Base-by-base conservation (phyloP, 2,888 invertebrate genomes). In the Drosophila kanekoi region DNA sequence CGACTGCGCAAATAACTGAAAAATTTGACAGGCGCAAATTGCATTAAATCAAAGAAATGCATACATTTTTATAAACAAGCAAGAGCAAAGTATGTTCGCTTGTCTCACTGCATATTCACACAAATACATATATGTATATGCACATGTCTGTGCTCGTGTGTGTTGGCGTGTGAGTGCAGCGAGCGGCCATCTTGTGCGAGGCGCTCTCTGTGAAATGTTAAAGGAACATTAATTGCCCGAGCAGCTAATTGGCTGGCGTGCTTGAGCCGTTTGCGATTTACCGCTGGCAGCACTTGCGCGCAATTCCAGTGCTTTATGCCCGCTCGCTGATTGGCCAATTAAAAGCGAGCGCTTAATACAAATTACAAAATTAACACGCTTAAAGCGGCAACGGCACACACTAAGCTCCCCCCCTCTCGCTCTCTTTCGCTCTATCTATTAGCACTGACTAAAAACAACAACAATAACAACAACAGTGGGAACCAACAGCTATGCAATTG, bases 361-460 rank as follows among this genome's bases (percentile, higher is more conserved):
- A 77, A 77, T 77, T 77, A 71, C 77, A 58, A 80, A 77, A 80
- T 80, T 80, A 77, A 77, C 81, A 63, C 80, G 81, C 72, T 77
- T 77, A 66, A 79, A 76, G 77, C 72, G 79, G 38, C 63, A 51
- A 59, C 51, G 38, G 59, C 54, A 51, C 53, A 53, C 53, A 53
- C 79, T 53, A 68, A 75, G 79, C 67, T 58, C 47, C 41, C n/a
- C 11, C 53, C 1, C 6, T 16, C 4, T 20, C 56, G 13, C 13
- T 10, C 48, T 13, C n/a, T 66, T 13, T 18, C 13, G 13, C 14
- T 3, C 33, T 35, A 32, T 23, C 43, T 10, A 35, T 23, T 16
- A 37, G 37, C 14, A 49, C 71, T 56, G 61, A 47, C 62, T 28
- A 65, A 67, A 47, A 71, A 60, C 47, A 40, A 43, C 18, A 52